Conservation (phyloP, 2,797 vertebrate species). For the Nasua narica region DNA sequence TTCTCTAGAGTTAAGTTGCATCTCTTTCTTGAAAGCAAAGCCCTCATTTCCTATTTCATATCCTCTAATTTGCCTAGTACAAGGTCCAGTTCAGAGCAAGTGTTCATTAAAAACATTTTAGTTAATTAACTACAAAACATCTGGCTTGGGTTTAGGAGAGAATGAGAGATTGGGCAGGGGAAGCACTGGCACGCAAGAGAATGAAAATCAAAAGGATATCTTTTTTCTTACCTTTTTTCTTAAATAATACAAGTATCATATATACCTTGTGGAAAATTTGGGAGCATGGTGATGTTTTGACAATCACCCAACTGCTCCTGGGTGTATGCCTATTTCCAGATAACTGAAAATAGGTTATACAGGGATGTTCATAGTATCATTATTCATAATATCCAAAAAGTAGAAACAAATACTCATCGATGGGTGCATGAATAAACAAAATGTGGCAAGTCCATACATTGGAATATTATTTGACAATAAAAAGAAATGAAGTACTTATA, state of each 20-base stretch:
- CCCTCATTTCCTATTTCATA: constrained; percentile 40
- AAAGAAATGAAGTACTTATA: background rate
- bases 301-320: background rate
- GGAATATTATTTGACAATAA: constrained; percentile 22
- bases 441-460: background rate
- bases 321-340: background rate
- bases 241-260: background rate
- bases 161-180: constrained; percentile 2
- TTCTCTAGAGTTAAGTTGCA: background rate
- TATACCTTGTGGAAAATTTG: constrained; percentile 5
- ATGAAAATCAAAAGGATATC: constrained; percentile 22
- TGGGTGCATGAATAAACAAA: background rate
- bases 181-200: background rate
- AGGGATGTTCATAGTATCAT: background rate
- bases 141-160: constrained; percentile 28
- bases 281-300: background rate
- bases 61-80: constrained; percentile 50
- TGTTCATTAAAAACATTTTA: constrained; percentile 58
- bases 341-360: background rate
- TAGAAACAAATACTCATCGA: background rate
- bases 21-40: constrained; percentile 54
- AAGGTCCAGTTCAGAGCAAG: constrained; percentile 41
- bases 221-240: background rate
- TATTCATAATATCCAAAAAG: constrained; percentile 20
- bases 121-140: constrained; percentile 57